phyloP scores from a whole-genome alignment of 2,888 invertebrate genomes.

The Aporophyla nigra region DNA sequence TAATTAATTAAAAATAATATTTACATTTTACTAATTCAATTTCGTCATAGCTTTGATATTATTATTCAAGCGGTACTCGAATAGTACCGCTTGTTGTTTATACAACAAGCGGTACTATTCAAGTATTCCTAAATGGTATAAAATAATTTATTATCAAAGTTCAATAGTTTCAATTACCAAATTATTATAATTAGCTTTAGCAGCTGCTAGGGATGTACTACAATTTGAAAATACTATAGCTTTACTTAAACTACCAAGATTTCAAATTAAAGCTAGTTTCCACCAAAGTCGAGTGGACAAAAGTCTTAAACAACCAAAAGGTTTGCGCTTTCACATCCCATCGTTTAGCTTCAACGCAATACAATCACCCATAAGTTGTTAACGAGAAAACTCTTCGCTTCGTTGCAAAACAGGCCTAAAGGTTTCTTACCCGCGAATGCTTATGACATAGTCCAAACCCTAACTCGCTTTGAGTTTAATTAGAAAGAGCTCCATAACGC shows the following conservation, averaged over 20 bases:
- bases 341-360: not conserved
- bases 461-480: conserved; percentile 85
- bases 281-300: not conserved
- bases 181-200: conserved; percentile 14
- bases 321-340: not conserved
- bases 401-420: not conserved
- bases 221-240: not conserved
- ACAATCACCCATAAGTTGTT: too few relatives aligned
- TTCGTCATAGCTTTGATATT: not conserved
- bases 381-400: rapidly evolving
- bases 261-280: not conserved
- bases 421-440: conserved; percentile 22
- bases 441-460: conserved; percentile 55
- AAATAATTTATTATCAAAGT: not conserved
- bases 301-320: not conserved
- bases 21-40: not conserved
- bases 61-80: too few relatives aligned
- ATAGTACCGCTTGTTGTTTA: too few relatives aligned
- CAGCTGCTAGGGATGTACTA: not conserved
- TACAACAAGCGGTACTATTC: too few relatives aligned
- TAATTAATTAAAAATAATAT: conserved; percentile 10
- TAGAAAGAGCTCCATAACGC: conserved; percentile 89
- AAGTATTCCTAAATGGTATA: not conserved
- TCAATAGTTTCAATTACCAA: conserved; percentile 15
- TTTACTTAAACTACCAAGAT: not conserved